These are phyloP conservation scores for Barypeithes pellucidus DNA, from an alignment of 2,888 invertebrate species.

Conservation along the genomic window DNA sequence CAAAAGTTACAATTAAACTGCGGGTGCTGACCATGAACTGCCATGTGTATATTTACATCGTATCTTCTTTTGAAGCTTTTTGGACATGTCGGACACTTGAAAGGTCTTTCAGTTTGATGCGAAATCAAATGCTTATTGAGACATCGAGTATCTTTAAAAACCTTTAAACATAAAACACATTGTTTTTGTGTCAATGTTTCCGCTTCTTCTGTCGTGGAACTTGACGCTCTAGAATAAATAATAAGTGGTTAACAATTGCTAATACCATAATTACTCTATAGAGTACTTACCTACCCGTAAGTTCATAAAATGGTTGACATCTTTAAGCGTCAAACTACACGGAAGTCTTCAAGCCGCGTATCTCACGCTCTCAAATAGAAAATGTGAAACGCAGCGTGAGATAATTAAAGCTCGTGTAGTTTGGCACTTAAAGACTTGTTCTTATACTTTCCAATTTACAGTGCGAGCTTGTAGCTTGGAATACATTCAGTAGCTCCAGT, in stretches of 20 bases:
- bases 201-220: not conserved
- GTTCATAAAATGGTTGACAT: too few relatives aligned
- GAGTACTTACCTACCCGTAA: too few relatives aligned
- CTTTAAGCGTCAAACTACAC: too few relatives aligned
- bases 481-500: too few relatives aligned
- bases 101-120: conserved; percentile 57
- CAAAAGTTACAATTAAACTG: conserved; percentile 71
- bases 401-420: too few relatives aligned
- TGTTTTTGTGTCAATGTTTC: not conserved
- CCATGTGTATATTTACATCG: conserved; percentile 55
- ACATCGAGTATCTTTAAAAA: conserved; percentile 35
- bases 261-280: too few relatives aligned
- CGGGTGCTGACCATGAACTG: conserved; percentile 26
- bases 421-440: too few relatives aligned
- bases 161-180: conserved; percentile 31
- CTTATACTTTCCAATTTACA: too few relatives aligned
- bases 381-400: too few relatives aligned
- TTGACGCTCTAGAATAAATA: not conserved
- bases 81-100: conserved; percentile 67
- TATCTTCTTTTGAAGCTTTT: conserved; percentile 64
- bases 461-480: too few relatives aligned
- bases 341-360: too few relatives aligned
- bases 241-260: not conserved
- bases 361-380: too few relatives aligned
- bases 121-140: conserved; percentile 43